Evolutionary conservation across 2,113 vertebrate genomes (phyloP).

Genomic region (Origma solitaria): DNA sequence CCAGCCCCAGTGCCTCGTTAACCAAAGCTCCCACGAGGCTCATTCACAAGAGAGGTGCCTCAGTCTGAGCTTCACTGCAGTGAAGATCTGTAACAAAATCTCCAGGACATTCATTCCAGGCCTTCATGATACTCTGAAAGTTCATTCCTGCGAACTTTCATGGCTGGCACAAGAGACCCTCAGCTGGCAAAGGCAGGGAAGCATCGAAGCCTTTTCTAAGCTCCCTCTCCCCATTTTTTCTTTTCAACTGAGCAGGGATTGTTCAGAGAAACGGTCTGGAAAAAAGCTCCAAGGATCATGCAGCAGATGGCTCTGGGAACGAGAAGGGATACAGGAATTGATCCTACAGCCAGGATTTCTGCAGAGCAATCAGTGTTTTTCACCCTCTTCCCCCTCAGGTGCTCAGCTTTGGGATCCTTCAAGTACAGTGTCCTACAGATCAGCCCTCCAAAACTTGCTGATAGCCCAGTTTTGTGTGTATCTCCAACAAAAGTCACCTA

Average conservation of each 20-base stretch:
- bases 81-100: not conserved
- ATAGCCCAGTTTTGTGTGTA: fast-evolving
- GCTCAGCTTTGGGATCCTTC: not conserved
- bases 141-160: not conserved
- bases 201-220: not conserved
- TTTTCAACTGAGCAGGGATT: not conserved
- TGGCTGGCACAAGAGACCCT: not conserved
- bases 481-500: not conserved
- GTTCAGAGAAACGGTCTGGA: not conserved
- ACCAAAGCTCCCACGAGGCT: not conserved
- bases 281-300: not conserved
- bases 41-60: not conserved
- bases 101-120: not conserved
- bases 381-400: not conserved
- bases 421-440: not conserved
- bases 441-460: not conserved
- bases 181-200: not conserved
- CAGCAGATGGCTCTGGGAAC: not conserved
- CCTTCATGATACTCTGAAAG: not conserved
- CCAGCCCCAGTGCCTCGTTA: fast-evolving
- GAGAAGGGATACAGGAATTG: not conserved
- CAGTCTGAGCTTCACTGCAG: not conserved
- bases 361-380: not conserved
- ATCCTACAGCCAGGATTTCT: not conserved
- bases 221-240: not conserved